These are phyloP conservation scores for Trachelus stipa DNA, from an alignment of 2,888 invertebrate genomes.

Conservation along the genomic window DNA sequence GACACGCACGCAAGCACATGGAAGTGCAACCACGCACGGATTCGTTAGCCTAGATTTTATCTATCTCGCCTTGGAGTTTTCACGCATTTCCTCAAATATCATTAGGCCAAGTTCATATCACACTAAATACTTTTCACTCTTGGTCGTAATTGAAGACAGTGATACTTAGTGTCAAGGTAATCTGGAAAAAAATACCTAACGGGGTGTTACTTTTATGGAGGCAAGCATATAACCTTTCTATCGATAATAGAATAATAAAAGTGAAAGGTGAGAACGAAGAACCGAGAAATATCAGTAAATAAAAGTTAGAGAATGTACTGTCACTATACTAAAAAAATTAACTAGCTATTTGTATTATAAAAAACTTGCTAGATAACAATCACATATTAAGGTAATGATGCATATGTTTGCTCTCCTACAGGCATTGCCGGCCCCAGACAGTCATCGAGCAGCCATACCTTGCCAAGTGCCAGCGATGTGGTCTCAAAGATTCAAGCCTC, in stretches of 20 bases:
- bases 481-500: slow-evolving; percentile 71
- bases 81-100: not conserved
- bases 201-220: not conserved
- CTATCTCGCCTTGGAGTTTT: not conserved
- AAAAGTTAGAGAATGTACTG: not conserved
- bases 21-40: not conserved
- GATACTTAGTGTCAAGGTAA: not conserved
- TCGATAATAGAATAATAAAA: not conserved
- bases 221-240: not conserved
- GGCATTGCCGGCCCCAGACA: slow-evolving; percentile 68
- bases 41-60: not conserved
- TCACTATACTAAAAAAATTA: not conserved
- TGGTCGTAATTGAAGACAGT: not conserved
- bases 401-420: slow-evolving; percentile 36
- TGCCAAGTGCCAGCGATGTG: slow-evolving; percentile 74
- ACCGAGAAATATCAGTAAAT: not conserved
- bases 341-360: not conserved
- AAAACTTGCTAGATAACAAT: not conserved
- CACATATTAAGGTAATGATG: not conserved
- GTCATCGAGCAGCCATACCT: slow-evolving; percentile 70
- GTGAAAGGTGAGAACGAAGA: not conserved
- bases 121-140: not conserved
- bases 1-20: not conserved
- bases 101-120: not conserved
- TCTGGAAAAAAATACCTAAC: not conserved